These are phyloP conservation scores for Ameiurus melas DNA, from an alignment of 2,113 vertebrate genomes.

Conservation along the genomic window DNA sequence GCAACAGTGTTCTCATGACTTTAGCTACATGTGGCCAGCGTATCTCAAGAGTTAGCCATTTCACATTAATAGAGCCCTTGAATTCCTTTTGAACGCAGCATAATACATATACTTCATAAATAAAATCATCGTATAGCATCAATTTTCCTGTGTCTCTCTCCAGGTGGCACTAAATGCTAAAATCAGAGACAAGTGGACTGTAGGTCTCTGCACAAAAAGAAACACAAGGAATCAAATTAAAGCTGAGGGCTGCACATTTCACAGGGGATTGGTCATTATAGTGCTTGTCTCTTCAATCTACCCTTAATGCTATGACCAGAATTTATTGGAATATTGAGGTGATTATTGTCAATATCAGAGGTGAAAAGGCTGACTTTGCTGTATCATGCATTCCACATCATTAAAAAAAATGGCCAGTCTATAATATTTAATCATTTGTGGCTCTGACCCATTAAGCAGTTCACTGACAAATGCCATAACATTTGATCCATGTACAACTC, in stretches of 20 bases:
- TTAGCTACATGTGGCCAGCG: not conserved
- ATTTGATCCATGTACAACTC: slow-evolving; percentile 15
- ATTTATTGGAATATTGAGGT: slow-evolving; percentile 4
- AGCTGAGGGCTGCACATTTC: slow-evolving; percentile 17
- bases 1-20: not conserved
- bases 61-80: not conserved
- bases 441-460: not conserved
- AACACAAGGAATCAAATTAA: not conserved
- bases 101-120: not conserved
- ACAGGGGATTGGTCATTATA: slow-evolving; percentile 7
- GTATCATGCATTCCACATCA: not conserved
- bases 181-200: not conserved
- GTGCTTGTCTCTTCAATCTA: slow-evolving; percentile 5
- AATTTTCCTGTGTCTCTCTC: not conserved
- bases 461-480: not conserved
- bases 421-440: slow-evolving; percentile 31
- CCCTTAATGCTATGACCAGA: slow-evolving; percentile 18
- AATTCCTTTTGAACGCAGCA: not conserved
- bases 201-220: not conserved
- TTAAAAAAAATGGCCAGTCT: not conserved
- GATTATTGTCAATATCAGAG: slow-evolving; percentile 14
- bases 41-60: not conserved
- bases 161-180: not conserved
- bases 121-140: not conserved
- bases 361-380: slow-evolving; percentile 32